Evolutionary conservation across 1,140 invertebrate species (phyloP), one percentile per base, ranked within the genome.

Genomic region (roundworm (Caenorhabditis elegans)): DNA sequence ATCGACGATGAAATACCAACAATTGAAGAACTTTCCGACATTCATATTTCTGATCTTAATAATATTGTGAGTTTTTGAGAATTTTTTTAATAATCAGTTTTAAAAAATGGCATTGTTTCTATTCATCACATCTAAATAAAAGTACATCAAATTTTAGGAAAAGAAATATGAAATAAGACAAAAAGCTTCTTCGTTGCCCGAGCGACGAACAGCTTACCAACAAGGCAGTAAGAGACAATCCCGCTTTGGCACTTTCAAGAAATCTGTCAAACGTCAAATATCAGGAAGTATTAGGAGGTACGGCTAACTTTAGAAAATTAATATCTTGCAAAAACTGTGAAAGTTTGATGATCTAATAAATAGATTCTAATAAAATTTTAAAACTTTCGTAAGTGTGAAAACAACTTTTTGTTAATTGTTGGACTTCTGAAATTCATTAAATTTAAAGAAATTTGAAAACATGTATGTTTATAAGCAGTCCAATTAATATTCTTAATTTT

Each of bases 141-240:
- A n/a, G n/a, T n/a, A n/a, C n/a, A n/a, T n/a, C n/a, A n/a, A n/a
- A 34, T 2, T 36, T 36, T 22, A 70, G 60, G 60, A 70, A 70
- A 70, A 70, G 34, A 70, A 39, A 26, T 34, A 70, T 70, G 60
- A 70, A 22, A 70, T 70, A n/a, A 70, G 60, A 17, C 60, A 31
- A 10, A 70, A 70, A n/a, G 60, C 60, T 10, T 70, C 36, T 39
- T 70, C 60, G 3, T 39, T 70, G 31, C 60, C 60, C 39, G 60
- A 70, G 43, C 31, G 60, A 22, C 31, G 60, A 70, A 70, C 60
- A 3, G 60, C 34, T 70, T 34, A 70, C 19, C 60, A 70, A 43
- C 60, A 70, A 24, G 60, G 60, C 39, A 70, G 60, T 39, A 70
- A 70, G 34, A 70, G 43, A 39, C 60, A 43, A 39, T 70, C 60